Percentiles rank a stretch among this genome's conserved stretches.
Evolutionary conservation across 2,797 vertebrate genomes (phyloP).

Genomic region (Siniperca scherzeri): DNA sequence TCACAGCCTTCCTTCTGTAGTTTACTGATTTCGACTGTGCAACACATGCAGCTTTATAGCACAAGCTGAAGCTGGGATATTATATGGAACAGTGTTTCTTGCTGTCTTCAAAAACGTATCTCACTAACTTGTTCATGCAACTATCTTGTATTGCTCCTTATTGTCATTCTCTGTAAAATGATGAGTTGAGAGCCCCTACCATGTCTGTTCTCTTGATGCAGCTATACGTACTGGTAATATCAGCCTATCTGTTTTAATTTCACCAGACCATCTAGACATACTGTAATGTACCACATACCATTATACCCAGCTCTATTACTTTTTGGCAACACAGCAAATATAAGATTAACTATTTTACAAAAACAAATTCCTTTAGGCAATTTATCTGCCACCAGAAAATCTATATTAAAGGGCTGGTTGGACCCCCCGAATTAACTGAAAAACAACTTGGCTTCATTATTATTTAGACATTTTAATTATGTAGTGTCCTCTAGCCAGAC

Average conservation of each 20-base stretch:
- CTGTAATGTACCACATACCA: not conserved
- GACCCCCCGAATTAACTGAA: constrained; percentile 58
- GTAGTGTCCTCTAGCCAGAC: constrained; percentile 68
- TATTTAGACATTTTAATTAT: constrained; percentile 77
- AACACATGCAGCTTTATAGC: not conserved
- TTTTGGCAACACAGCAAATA: constrained; percentile 2
- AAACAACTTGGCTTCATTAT: constrained; percentile 67
- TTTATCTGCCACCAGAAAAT: constrained; percentile 40
- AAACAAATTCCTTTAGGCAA: constrained; percentile 33
- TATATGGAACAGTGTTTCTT: not conserved
- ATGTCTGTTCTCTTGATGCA: not conserved
- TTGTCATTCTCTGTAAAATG: constrained; percentile 13
- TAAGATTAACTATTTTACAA: constrained; percentile 14
- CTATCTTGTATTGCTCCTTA: not conserved
- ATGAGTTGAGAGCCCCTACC: not conserved
- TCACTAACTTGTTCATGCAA: not conserved
- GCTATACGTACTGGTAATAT: not conserved
- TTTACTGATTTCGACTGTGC: not conserved
- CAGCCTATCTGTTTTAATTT: constrained; percentile 13
- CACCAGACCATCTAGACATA: constrained; percentile 4
- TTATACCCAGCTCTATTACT: constrained; percentile 13
- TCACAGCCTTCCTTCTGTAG: constrained; percentile 8
- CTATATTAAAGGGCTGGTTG: constrained; percentile 43
- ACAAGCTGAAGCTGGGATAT: not conserved
- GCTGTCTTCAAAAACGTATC: not conserved